Conservation (phyloP, 2,888 invertebrate species). For the Thymelicus lineola region DNA sequence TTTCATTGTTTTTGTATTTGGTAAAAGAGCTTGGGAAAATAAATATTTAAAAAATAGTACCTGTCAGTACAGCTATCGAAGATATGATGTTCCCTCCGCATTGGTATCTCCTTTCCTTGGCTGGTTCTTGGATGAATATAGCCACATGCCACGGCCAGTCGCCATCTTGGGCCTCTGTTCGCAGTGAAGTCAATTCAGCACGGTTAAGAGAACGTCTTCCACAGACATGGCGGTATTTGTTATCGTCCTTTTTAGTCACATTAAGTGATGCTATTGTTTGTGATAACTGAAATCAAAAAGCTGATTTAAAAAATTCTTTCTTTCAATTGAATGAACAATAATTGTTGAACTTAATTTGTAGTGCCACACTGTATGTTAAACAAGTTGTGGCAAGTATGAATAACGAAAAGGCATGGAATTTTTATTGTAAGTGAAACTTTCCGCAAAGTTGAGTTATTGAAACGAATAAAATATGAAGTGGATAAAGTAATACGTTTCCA, state of each 20-base stretch:
- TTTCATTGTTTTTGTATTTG: too few species aligned
- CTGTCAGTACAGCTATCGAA: conserved; percentile 72
- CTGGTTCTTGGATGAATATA: conserved; percentile 54
- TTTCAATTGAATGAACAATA: too few species aligned
- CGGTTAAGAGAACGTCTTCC: conserved; percentile 66
- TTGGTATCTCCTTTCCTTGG: conserved; percentile 54
- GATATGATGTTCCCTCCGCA: conserved; percentile 77
- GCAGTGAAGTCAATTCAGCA: conserved; percentile 65
- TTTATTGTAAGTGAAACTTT: background rate
- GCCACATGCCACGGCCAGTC: conserved; percentile 82
- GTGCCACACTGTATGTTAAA: background rate
- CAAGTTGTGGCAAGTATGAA: background rate
- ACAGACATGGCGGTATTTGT: conserved; percentile 61
- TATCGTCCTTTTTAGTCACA: conserved; percentile 49
- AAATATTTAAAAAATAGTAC: conserved; percentile 47
- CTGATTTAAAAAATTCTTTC: background rate
- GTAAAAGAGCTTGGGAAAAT: too few species aligned
- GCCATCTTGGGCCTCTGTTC: conserved; percentile 65
- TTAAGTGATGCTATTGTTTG: conserved; percentile 59
- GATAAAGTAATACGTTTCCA: background rate
- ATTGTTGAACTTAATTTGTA: too few species aligned
- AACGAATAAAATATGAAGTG: background rate
- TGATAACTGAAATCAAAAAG: conserved; percentile 51
- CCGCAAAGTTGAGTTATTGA: background rate
- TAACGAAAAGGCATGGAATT: too few species aligned